Percentiles rank a stretch among this genome's conserved stretches.
These are phyloP conservation scores for Sterrhoptilus dennistouni DNA, from an alignment of 2,113 vertebrate species.

Conservation along the genomic window DNA sequence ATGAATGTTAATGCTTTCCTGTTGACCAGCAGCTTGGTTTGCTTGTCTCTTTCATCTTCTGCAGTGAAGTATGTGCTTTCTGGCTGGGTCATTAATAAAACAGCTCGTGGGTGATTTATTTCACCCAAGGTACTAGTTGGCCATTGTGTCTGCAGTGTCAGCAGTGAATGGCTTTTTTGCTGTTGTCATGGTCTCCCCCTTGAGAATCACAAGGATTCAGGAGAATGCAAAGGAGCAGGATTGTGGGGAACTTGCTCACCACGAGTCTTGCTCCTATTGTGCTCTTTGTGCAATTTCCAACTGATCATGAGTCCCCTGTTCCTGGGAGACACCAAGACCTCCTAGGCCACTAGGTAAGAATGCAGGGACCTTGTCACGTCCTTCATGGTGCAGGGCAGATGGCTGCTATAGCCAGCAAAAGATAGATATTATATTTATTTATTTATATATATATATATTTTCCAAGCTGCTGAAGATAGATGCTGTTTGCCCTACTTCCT, in stretches of 20 bases:
- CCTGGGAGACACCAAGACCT: slow-evolving; percentile 22
- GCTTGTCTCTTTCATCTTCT: slow-evolving; percentile 45
- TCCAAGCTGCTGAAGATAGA: not conserved
- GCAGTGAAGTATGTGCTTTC: slow-evolving; percentile 31
- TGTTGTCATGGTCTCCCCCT: slow-evolving; percentile 59
- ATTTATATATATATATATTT: not conserved
- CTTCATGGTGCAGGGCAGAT: not conserved
- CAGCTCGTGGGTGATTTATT: slow-evolving; percentile 44
- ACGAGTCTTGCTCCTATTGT: not conserved
- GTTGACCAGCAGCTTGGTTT: slow-evolving; percentile 11
- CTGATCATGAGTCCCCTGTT: not conserved
- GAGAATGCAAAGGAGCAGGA: not conserved
- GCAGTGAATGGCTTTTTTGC: slow-evolving; percentile 47
- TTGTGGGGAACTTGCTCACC: not conserved
- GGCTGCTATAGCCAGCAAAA: not conserved
- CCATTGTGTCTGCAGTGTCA: slow-evolving; percentile 44
- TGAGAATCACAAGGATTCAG: slow-evolving; percentile 43
- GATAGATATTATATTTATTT: not conserved
- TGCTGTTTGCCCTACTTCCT: not conserved
- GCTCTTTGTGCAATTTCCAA: not conserved
- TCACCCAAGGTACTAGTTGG: slow-evolving; percentile 33
- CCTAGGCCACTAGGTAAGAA: not conserved
- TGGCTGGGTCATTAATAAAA: slow-evolving; percentile 33
- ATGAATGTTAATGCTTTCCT: slow-evolving; percentile 58
- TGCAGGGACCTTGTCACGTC: not conserved